Base-by-base conservation (phyloP, 2,888 invertebrate genomes). In the Leptopilina syphax region DNA sequence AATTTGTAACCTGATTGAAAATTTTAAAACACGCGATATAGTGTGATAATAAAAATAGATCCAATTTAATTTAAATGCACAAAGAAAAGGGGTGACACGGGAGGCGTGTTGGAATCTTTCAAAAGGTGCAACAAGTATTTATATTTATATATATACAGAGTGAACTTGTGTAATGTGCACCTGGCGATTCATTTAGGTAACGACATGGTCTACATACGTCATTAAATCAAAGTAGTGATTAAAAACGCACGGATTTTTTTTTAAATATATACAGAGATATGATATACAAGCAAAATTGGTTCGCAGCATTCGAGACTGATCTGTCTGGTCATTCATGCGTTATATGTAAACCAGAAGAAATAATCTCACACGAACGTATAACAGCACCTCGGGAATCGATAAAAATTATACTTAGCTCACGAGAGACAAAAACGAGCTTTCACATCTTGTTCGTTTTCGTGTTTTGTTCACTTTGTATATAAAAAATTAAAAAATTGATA, bases 121-220 rank as follows among this genome's bases (percentile, higher is more conserved):
- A 73, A 57, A 34, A 73, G 73, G 73, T 73, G 73, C 73, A 73
- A 73, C 73, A 73, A 73, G 73, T 73, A 34, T 34, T 34, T 34
- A 27, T 27, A 2, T 27, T 27, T 27, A 34, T 34, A 34, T 34
- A 34, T 34, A 50, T 47, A 47, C 9, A 47, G 18, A 54, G 70
- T 73, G 54, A 73, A 73, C 54, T 73, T 73, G 73, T 73, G 73
- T 57, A 73, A 73, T 27, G 54, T 73, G 50, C 73, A 73, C 73
- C 73, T 73, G 73, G 73, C 73, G 27, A 73, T 34, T 73, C 73
- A 73, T 73, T 73, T 73, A 57, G 73, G 73, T 70, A 73, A 73
- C 73, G 50, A 73, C 73, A 34, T 73, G 54, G 13, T 73, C 73
- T 73, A 73, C 41, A 34, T n/a, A 34, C 27, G 73, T 27, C 73